A percentile compares a stretch with the other conserved stretches of the same genome.
Conservation (phyloP, 2,888 invertebrate genomes). For the Syritta pipiens region DNA sequence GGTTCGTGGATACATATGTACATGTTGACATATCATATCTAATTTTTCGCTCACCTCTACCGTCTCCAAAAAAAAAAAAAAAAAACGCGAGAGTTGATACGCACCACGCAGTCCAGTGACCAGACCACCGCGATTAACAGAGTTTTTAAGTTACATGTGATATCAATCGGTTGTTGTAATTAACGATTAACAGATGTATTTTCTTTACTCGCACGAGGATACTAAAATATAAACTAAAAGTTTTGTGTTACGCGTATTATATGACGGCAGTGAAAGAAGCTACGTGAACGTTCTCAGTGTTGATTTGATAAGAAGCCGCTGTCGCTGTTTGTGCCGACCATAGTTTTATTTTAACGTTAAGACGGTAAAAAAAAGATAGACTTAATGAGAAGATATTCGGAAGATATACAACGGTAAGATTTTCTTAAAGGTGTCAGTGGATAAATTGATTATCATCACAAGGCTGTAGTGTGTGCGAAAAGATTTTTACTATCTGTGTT, state of each 20-base stretch:
- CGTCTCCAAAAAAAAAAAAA: background rate
- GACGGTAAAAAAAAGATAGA: conserved; percentile 44
- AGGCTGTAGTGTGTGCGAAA: conserved; percentile 55
- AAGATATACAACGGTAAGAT: conserved; percentile 63
- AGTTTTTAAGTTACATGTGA: conserved; percentile 40
- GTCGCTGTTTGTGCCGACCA: conserved; percentile 16
- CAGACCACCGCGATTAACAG: background rate
- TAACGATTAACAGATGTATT: conserved; percentile 49
- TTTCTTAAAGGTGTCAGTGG: background rate
- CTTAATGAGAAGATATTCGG: conserved; percentile 66
- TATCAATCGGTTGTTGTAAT: conserved; percentile 54
- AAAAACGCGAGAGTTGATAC: no score
- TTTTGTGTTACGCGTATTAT: conserved; percentile 23
- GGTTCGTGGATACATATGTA: conserved; percentile 5
- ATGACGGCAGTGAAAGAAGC: conserved; percentile 13
- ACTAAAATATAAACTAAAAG: conserved; percentile 32
- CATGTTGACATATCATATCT: background rate
- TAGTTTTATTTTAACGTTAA: conserved; percentile 28
- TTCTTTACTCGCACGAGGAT: conserved; percentile 34
- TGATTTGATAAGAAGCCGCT: conserved; percentile 52
- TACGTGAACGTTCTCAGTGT: conserved; percentile 10
- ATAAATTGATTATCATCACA: conserved; percentile 18
- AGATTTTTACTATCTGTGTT: conserved; percentile 11
- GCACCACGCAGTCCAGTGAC: background rate
- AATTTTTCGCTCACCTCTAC: background rate